Evolutionary conservation across 2,797 vertebrate species (phyloP).

Genomic region (Sebastolobus altivelis): DNA sequence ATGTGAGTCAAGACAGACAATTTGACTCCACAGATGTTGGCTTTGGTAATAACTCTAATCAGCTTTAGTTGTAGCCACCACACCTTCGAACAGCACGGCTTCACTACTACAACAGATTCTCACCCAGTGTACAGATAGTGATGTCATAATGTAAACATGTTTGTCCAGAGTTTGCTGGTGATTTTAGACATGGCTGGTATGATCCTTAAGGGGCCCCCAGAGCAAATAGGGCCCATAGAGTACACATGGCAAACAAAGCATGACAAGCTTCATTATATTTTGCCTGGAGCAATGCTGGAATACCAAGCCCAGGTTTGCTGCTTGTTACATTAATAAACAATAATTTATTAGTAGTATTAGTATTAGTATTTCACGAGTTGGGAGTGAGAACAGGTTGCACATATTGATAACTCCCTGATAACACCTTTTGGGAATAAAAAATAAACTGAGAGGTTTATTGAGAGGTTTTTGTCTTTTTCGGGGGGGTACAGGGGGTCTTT

Average conservation of each 20-base stretch:
- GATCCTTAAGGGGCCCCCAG: not conserved
- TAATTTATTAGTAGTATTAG: too few species aligned
- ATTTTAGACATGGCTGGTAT: not conserved
- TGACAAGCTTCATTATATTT: constrained; percentile 14
- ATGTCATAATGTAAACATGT: not conserved
- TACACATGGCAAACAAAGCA: constrained; percentile 8
- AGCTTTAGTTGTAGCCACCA: not conserved
- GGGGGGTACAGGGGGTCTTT: too few species aligned
- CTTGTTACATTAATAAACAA: not conserved
- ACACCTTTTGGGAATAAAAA: not conserved
- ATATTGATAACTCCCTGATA: not conserved
- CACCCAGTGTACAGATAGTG: not conserved
- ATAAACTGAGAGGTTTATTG: not conserved
- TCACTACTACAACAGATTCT: not conserved
- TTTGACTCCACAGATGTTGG: not conserved
- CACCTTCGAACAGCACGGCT: not conserved
- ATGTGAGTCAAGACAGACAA: not conserved
- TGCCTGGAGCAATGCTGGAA: not conserved
- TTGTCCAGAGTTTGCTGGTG: not conserved
- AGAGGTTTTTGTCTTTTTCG: too few species aligned
- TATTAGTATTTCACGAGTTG: too few species aligned
- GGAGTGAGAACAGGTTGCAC: too few species aligned
- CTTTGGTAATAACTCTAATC: not conserved
- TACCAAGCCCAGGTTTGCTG: not conserved
- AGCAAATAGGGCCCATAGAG: not conserved